These are phyloP conservation scores for Boulengerochromis microlepis DNA, from an alignment of 2,113 vertebrate genomes.

Conservation along the genomic window DNA sequence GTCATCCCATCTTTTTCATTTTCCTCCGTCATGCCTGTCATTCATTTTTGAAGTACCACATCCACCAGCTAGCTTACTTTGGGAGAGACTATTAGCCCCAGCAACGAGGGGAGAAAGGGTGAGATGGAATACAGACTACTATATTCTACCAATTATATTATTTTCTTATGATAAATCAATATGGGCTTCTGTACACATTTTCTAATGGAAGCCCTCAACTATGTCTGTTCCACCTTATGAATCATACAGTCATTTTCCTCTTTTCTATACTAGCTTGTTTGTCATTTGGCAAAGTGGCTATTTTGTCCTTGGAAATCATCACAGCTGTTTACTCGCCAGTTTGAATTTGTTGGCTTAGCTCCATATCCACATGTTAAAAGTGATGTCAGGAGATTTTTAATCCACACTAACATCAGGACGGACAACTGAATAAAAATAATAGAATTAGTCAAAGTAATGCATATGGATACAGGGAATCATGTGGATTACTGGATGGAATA, in stretches of 20 bases:
- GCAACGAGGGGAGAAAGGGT: accelerated
- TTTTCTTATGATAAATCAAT: not conserved
- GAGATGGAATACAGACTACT: not conserved
- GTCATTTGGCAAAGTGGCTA: not conserved
- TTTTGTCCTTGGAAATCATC: not conserved
- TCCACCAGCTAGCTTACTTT: not conserved
- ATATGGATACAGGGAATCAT: constrained; percentile 18
- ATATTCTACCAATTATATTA: not conserved
- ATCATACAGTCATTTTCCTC: not conserved
- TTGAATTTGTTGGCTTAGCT: not conserved
- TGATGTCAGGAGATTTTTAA: constrained; percentile 14
- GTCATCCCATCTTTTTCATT: not conserved
- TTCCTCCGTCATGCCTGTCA: accelerated
- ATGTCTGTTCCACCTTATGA: not conserved
- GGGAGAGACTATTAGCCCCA: not conserved
- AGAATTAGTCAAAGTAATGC: constrained; percentile 15
- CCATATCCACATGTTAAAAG: constrained; percentile 1
- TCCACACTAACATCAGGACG: not conserved
- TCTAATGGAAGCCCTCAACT: not conserved
- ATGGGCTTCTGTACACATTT: not conserved
- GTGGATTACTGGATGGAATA: constrained; percentile 16
- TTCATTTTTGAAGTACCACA: not conserved
- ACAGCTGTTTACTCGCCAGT: not conserved
- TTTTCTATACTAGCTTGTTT: not conserved
- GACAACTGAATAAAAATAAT: not conserved